Evolutionary conservation across 2,888 invertebrate genomes (phyloP).

Genomic region (Ommatoiulus sabulosus): DNA sequence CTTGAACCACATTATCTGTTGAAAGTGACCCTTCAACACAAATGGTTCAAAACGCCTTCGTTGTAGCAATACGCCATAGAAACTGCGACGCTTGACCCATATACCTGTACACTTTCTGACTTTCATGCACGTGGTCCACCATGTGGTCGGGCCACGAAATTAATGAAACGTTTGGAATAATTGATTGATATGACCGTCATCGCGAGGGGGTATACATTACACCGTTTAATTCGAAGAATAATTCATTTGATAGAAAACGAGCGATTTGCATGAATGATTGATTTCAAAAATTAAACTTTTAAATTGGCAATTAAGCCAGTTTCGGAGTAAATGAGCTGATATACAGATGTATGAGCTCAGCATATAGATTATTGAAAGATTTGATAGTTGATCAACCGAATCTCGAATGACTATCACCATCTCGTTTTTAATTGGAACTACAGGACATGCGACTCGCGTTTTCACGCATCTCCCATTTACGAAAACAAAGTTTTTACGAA

Average conservation of each 20-base stretch:
- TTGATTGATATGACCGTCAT: slow-evolving; percentile 23
- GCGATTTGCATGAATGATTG: neutral
- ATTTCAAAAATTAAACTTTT: slow-evolving; percentile 32
- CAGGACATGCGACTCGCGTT: too few relatives aligned
- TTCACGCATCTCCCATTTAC: neutral
- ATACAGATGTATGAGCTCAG: neutral
- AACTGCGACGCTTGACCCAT: neutral
- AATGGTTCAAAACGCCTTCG: neutral
- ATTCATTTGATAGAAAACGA: neutral
- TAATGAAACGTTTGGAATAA: slow-evolving; percentile 18
- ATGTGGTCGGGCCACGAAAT: neutral
- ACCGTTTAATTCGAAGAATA: neutral
- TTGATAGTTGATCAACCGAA: neutral
- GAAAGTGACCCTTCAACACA: neutral
- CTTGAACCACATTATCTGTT: neutral
- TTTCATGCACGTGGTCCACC: too few relatives aligned
- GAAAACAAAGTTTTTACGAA: neutral
- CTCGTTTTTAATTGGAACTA: too few relatives aligned
- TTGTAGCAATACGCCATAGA: neutral
- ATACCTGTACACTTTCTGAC: too few relatives aligned
- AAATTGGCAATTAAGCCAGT: neutral
- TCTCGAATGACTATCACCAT: too few relatives aligned
- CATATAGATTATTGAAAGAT: neutral
- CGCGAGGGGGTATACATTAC: neutral
- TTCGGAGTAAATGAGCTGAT: neutral